Base-by-base conservation (phyloP, 1,140 invertebrate species). In the Phymastichus coffea region DNA sequence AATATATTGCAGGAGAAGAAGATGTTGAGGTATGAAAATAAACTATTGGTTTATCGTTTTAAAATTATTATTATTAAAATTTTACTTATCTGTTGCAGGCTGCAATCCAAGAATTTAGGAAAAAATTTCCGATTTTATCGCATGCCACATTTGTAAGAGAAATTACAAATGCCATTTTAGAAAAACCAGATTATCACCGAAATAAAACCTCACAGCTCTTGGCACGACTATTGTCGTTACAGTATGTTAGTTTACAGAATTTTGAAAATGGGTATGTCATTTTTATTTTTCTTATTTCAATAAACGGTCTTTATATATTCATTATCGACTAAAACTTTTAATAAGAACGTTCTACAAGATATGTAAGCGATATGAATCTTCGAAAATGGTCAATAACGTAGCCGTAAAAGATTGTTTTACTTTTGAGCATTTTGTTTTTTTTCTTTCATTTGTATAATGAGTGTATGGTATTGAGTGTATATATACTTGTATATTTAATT, bases 11-110 rank as follows among this genome's bases (percentile, higher is more conserved):
- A 0, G 57, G 47, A 15, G 68, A 73, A 41, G 54, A 65, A 1
- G 67, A 72, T 35, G 17, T 66, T 4, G 66, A 76, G 7, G 77
- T 80, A 51, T 62, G 60, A 41, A 62, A 66, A 62, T 57, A 7
- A 33, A 33, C 6, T 33, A 12, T 33, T 33, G 28, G n/a, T n/a
- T n/a, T 33, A 33, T 7, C 6, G 28, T 33, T 33, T 12, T 33
- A 33, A 33, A 7, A 33, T 33, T 33, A 7, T 33, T 7, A 6
- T 33, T 7, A 33, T 33, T 33, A 33, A 33, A 33, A 33, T 33
- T 33, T 33, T 33, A 40, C 15, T 40, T 10, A n/a, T 10, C 4
- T 40, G 15, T 25, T 37, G 1, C 30, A 62, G 60, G 54, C 44
- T 46, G 60, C 47, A 28, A 40, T 52, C 2, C 48, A 52, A 51